Evolutionary conservation across 1,140 invertebrate genomes (phyloP).

Genomic region (Bacillus rossius): DNA sequence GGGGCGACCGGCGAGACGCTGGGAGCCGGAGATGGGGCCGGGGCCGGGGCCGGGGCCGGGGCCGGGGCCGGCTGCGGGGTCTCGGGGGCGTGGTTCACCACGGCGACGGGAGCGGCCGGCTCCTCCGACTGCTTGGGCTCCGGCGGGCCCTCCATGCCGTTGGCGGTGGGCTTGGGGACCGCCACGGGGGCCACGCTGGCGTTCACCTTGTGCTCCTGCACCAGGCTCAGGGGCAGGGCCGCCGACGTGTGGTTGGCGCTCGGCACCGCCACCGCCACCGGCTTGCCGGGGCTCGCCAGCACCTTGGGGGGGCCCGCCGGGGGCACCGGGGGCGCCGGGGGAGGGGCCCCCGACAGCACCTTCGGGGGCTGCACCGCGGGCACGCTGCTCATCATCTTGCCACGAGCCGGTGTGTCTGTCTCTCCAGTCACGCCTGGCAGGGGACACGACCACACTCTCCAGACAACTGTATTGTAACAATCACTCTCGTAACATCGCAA

Average conservation of each 20-base stretch:
- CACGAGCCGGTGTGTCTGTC: neutral
- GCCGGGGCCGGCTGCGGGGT: neutral
- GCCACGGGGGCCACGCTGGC: neutral
- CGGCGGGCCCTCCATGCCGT: neutral
- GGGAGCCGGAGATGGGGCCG: constrained; percentile 1
- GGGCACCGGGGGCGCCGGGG: neutral
- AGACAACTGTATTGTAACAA: too few species aligned
- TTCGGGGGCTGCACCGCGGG: constrained; percentile 15
- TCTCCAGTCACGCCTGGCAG: neutral
- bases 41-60: neutral
- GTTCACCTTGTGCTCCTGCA: constrained; percentile 38
- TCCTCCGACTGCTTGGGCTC: neutral
- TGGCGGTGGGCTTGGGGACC: neutral
- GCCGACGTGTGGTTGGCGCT: constrained; percentile 10
- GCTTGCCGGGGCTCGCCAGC: neutral
- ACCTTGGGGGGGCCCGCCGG: neutral
- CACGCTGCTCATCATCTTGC: constrained; percentile 13
- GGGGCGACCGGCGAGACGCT: neutral
- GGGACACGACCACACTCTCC: neutral
- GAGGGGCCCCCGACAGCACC: constrained; percentile 8
- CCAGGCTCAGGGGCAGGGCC: constrained; percentile 38
- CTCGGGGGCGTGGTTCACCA: constrained; percentile 15
- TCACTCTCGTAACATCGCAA: too few species aligned
- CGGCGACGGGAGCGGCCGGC: neutral
- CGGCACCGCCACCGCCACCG: neutral